Base-by-base conservation (phyloP, 2,888 invertebrate genomes). In the Harpalus rubripes region DNA sequence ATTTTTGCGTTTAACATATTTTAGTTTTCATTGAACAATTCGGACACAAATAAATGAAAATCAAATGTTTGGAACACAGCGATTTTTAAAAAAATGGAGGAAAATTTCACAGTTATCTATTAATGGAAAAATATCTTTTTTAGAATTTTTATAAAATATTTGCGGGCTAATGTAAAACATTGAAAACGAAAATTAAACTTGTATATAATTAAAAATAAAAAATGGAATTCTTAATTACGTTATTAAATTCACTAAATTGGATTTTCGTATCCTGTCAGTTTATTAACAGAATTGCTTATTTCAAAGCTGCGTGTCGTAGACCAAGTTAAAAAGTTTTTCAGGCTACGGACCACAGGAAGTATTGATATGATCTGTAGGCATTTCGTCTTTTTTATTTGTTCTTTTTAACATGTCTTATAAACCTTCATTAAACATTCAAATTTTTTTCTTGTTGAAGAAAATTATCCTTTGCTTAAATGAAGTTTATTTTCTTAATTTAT, bases 351-450 rank as follows among this genome's bases (percentile, higher is more conserved):
- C 22, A 76, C 83, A 44, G 83, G 59, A 83, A 59, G 76, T 83
- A 83, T 83, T 83, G 74, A 83, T 83, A 83, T 83, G 72, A 74
- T 83, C 61, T 83, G 72, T 52, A 61, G 59, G 76, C 39, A 74
- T 82, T 82, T 82, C 39, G 32, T 83, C 74, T 83, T 52, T 76
- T 74, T 74, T 68, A 68, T 81, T 81, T 68, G 81, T 82, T 82
- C 39, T 82, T 82, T 81, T 74, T 68, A 56, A 72, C 32, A 58
- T 8, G 22, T 22, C 22, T 22, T 22, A 7, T 59, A 59, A 59
- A 18, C 8, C 63, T 12, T 39, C 39, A 68, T 68, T 68, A 68
- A 15, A n/a, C 41, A 39, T 68, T 68, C 68, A 68, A 63, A 10
- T 26, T 39, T 15, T 68, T 68, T 32, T 61, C 16, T 16, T 2